Percentiles rank a stretch among this genome's conserved stretches.
Evolutionary conservation across 2,797 vertebrate genomes (phyloP).

Genomic region (Sebastes aleutianus): DNA sequence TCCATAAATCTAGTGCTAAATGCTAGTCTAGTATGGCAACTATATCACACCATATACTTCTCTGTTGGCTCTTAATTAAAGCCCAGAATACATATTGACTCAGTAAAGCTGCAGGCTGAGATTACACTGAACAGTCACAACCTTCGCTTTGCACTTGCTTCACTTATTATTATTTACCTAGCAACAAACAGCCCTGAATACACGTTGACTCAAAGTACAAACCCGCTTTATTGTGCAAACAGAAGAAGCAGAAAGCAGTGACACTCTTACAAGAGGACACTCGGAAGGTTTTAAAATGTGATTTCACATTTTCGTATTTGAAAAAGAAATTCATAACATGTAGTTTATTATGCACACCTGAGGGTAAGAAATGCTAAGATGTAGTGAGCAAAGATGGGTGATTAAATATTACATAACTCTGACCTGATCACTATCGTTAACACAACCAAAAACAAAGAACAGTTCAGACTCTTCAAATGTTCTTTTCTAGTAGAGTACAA

Average conservation of each 20-base stretch:
- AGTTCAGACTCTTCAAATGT: background rate
- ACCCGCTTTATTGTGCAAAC: background rate
- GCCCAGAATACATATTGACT: slow-evolving; percentile 30
- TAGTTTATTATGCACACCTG: background rate
- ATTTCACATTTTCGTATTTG: background rate
- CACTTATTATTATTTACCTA: slow-evolving; percentile 11
- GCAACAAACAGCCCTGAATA: background rate
- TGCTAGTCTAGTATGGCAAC: too few relatives aligned
- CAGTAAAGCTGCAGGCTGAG: background rate
- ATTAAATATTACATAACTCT: background rate
- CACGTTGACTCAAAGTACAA: background rate
- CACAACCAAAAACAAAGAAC: too few relatives aligned
- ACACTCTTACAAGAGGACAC: background rate
- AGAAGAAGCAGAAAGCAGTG: background rate
- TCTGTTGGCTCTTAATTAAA: background rate
- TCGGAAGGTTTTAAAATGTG: rapidly evolving
- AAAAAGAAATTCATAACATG: too few relatives aligned
- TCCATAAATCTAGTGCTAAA: background rate
- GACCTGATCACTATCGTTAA: too few relatives aligned
- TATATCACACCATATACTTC: background rate
- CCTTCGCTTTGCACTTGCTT: slow-evolving; percentile 6
- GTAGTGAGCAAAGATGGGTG: background rate
- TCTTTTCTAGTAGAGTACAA: background rate
- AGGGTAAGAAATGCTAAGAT: background rate
- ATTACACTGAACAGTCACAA: background rate